phyloP scores from a whole-genome alignment of 2,888 invertebrate species.

The Drosophila pseudotalamancana region DNA sequence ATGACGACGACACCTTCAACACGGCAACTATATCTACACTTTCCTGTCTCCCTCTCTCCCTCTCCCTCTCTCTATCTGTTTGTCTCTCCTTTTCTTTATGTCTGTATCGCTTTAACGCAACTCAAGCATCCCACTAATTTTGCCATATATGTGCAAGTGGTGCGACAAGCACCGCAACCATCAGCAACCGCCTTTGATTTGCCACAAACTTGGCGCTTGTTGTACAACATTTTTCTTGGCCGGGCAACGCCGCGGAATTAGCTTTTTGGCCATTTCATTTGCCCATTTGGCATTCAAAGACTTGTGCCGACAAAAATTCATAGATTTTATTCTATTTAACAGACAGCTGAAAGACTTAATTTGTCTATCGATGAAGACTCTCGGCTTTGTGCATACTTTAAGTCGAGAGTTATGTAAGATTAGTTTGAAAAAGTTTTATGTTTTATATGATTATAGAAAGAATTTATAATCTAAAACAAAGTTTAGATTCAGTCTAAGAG shows the following conservation, averaged over 20 bases:
- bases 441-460: too few species aligned
- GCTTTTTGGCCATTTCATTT: slow-evolving; percentile 43
- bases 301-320: slow-evolving; percentile 55
- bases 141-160: slow-evolving; percentile 72
- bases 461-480: too few species aligned
- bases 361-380: background rate
- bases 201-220: slow-evolving; percentile 76
- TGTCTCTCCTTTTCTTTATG: background rate
- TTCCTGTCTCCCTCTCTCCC: background rate
- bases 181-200: slow-evolving; percentile 44
- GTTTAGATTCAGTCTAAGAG: too few species aligned
- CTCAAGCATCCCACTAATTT: slow-evolving; percentile 77
- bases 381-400: too few species aligned
- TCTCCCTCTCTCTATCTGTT: accelerated
- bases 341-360: background rate
- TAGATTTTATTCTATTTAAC: slow-evolving; percentile 24
- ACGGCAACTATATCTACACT: too few species aligned
- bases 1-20: slow-evolving; percentile 70
- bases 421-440: too few species aligned
- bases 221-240: slow-evolving; percentile 73
- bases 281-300: slow-evolving; percentile 56
- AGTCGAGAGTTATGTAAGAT: background rate
- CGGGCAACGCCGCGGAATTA: slow-evolving; percentile 10
- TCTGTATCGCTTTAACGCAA: slow-evolving; percentile 16
- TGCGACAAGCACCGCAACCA: slow-evolving; percentile 42